Evolutionary conservation across 2,113 vertebrate genomes (phyloP), one percentile per base, ranked within the genome.

Genomic region (Heliornis fulica): DNA sequence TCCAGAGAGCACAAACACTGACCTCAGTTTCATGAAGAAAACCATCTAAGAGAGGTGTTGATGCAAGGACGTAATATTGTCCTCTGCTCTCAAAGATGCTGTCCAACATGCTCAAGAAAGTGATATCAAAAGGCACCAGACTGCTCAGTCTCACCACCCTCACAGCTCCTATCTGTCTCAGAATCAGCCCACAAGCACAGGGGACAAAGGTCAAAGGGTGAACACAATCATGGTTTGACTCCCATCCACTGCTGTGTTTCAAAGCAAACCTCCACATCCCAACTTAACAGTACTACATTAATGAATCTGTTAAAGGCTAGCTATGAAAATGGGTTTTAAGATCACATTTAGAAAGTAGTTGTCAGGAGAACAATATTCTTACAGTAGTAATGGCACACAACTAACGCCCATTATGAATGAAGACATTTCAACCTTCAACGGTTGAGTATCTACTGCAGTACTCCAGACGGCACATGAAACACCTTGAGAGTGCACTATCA

Each of bases 311-410:
- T 54, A 51, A 69, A 77, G 31, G 31, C 15, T 38, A 92, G 25
- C 32, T 40, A 56, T 21, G 81, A 34, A 85, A 89, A 46, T 15
- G 60, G 6, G 60, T 63, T 94, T 92, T 70, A 16, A 78, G 11
- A 60, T 71, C 61, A 48, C 28, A 29, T 60, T 90, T 56, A 88
- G 51, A 64, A 93, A 78, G 16, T 36, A 86, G 72, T 0, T 59
- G 41, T 83, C 51, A 93, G 34, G 21, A 74, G 46, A 90, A 86
- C 88, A 86, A 79, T 43, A 69, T 40, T 83, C 59, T 83, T 77
- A n/a, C 0, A 0, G 21, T 51, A 87, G 5, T 54, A 86, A 53
- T 2, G 13, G 32, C 34, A 70, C 54, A 65, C 2, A 70, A 31
- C 11, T 87, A 78, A 75, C 19, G 31, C 13, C 28, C 60, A 23